phyloP scores from a whole-genome alignment of 1,140 invertebrate genomes.

The Leptestheria dahalacensis region DNA sequence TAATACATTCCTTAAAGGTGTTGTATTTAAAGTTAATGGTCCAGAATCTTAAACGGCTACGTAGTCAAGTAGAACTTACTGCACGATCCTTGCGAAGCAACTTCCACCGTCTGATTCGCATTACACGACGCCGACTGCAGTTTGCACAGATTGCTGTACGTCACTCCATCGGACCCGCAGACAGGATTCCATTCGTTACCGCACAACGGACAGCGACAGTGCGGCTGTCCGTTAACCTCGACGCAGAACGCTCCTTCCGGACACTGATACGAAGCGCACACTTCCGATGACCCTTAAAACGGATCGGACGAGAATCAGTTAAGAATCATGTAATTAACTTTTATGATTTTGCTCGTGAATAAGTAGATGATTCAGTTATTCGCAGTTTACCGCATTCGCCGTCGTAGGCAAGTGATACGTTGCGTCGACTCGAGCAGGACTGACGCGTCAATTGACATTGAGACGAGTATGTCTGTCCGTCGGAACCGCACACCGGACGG shows the following conservation, averaged over 20 bases:
- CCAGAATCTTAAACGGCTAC: too few species aligned
- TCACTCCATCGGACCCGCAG: conserved; percentile 65
- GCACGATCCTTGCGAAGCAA: conserved; percentile 64
- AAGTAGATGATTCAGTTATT: not conserved
- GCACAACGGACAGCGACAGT: conserved; percentile 71
- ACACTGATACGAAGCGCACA: not conserved
- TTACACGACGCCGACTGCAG: conserved; percentile 61
- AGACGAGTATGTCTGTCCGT: conserved; percentile 63
- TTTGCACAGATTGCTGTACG: conserved; percentile 74
- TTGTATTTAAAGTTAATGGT: too few species aligned
- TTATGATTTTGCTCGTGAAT: not conserved
- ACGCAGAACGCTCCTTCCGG: conserved; percentile 18
- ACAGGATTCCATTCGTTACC: conserved; percentile 67
- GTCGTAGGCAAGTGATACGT: conserved; percentile 51
- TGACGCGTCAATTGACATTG: conserved; percentile 64
- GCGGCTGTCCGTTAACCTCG: conserved; percentile 41
- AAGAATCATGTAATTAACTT: not conserved
- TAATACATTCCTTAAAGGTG: too few species aligned
- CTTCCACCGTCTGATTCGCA: conserved; percentile 47
- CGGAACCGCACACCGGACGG: conserved; percentile 45
- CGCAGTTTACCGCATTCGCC: conserved; percentile 53
- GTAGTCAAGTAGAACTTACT: conserved; percentile 64
- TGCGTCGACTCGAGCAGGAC: conserved; percentile 51
- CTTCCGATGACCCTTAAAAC: conserved; percentile 14
- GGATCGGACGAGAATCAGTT: not conserved